phyloP scores from a whole-genome alignment of 1,140 invertebrate species.

The Sinella curviseta region DNA sequence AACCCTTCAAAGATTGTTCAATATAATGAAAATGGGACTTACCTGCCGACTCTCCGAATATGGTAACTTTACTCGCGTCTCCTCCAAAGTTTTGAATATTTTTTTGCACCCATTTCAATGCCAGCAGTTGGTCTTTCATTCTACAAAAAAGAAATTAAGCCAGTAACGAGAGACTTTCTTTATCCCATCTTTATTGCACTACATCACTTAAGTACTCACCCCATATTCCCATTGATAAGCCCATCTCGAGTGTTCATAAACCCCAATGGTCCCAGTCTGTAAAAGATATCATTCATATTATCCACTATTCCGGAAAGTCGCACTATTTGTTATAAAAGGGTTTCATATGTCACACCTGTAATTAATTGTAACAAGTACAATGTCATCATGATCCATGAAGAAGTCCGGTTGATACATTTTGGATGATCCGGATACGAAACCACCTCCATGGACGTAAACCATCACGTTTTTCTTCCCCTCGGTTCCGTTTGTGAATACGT shows the following conservation, averaged over 20 bases:
- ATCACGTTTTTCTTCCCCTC: neutral
- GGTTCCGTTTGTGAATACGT: conserved; percentile 54
- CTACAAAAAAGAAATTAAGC: neutral
- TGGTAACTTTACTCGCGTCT: conserved; percentile 16
- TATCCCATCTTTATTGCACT: no score
- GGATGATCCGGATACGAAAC: neutral
- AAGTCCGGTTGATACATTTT: neutral
- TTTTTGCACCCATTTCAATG: conserved; percentile 1
- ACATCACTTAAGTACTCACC: neutral
- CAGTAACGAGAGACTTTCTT: neutral
- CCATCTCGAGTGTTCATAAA: conserved; percentile 2
- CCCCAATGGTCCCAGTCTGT: neutral
- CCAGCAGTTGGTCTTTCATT: neutral
- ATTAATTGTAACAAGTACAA: conserved; percentile 8
- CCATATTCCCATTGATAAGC: neutral
- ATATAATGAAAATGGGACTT: neutral
- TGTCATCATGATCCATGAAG: neutral
- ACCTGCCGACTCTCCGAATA: conserved; percentile 21
- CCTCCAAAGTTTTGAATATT: conserved; percentile 29
- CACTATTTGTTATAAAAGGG: neutral
- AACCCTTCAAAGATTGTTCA: neutral
- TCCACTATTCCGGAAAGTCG: neutral
- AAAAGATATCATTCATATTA: neutral
- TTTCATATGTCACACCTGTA: neutral
- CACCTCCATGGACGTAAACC: neutral